Percentiles rank a stretch among this genome's conserved stretches.
Evolutionary conservation across 1,140 invertebrate species (phyloP).

Genomic region (Panagrolaimus sp.): DNA sequence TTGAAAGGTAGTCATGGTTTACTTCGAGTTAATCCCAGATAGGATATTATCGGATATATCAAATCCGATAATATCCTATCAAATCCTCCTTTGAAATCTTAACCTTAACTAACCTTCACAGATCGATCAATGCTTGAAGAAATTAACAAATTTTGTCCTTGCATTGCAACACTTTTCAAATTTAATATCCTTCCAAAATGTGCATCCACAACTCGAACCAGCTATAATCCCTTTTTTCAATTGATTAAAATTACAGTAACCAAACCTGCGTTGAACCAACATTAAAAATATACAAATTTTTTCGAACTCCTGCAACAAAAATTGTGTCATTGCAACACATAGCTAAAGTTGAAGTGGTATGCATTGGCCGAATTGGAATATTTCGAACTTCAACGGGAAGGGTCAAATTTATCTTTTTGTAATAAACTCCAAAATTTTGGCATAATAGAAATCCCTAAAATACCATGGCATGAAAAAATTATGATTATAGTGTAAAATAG

Average conservation of each 20-base stretch:
- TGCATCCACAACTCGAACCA: slow-evolving; percentile 86
- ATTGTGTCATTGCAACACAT: slow-evolving; percentile 82
- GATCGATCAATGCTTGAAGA: slow-evolving; percentile 91
- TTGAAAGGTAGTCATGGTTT: too few species aligned
- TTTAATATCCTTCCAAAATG: slow-evolving; percentile 94
- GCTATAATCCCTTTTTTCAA: slow-evolving; percentile 65
- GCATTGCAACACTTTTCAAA: slow-evolving; percentile 75
- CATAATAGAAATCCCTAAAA: slow-evolving; percentile 42
- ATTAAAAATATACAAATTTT: slow-evolving; percentile 90
- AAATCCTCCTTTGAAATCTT: neutral
- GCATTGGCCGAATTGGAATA: slow-evolving; percentile 68
- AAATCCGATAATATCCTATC: too few species aligned
- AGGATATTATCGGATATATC: too few species aligned
- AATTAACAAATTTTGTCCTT: slow-evolving; percentile 87
- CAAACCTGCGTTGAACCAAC: slow-evolving; percentile 62
- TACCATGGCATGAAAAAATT: slow-evolving; percentile 10
- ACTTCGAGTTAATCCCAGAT: too few species aligned
- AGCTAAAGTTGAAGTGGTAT: slow-evolving; percentile 78
- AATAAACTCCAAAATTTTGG: slow-evolving; percentile 25
- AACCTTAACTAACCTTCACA: slow-evolving; percentile 70
- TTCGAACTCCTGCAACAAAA: slow-evolving; percentile 86
- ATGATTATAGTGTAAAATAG: neutral
- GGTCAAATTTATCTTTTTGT: slow-evolving; percentile 32
- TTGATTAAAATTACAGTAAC: neutral
- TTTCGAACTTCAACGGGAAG: slow-evolving; percentile 49